Base-by-base conservation (phyloP, 2,797 vertebrate species). In the Scomberomorus guttatus region DNA sequence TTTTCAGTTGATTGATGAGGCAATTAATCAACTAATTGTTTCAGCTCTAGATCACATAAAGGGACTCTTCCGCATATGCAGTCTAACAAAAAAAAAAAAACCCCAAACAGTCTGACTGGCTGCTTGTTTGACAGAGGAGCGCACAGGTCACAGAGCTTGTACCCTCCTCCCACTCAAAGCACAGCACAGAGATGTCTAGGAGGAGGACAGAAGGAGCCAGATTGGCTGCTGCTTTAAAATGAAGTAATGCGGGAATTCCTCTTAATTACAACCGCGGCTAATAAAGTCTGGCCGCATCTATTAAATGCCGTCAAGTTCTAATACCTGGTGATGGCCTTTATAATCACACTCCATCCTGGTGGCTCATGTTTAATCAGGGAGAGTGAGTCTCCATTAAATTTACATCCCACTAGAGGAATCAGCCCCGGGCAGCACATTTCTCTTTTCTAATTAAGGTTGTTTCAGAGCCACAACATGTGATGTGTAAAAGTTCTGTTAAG, bases 231-330 rank as follows among this genome's bases (percentile, higher is more conserved):
- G 63, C 68, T 82, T 84, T 71, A 70, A 55, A 70, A 64, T 50
- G 27, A 57, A 79, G 37, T 48, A 34, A 65, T 67, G n/a, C 62
- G 17, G 20, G 68, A 46, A 62, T 69, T 83, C 67, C 37, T 84
- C 82, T 86, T 81, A 87, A 90, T 88, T 89, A 88, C 74, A 81
- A 48, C 54, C 56, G 66, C 68, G 76, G 72, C 62, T 78, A 84
- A 85, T 86, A 77, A 88, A 87, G 64, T 81, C 71, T 61, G 46
- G 69, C 74, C 54, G 22, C 42, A 69, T 83, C 71, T 81, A 84
- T 86, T 87, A 82, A 86, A 84, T 61, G 79, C 72, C 1, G 14
- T 75, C 76, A 79, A 55, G 48, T 70, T 83, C 68, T 79, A 85
- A 84, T 58, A 71, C 83, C 84, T 60, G 39, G 50, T 72, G 84